Base-by-base conservation (phyloP, 1,140 invertebrate species). In the Pomacea maculata region DNA sequence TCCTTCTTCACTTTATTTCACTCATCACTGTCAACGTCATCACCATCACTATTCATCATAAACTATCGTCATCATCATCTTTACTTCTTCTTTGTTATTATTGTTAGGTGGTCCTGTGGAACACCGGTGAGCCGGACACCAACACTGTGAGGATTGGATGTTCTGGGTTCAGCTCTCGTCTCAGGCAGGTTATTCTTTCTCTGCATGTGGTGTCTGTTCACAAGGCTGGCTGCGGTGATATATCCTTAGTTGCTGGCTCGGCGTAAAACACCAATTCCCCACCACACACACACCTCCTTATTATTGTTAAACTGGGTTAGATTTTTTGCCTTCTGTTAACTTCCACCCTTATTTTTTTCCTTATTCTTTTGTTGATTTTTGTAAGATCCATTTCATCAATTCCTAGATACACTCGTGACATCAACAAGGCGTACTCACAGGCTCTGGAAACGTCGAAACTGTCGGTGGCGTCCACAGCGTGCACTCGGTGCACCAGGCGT, bases 391-490 rank as follows among this genome's bases (percentile, higher is more conserved):
- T n/a, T 19, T 65, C 64, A 17, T 17, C 7, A 1, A n/a, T 65
- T n/a, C n/a, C n/a, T 4, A 65, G 17, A 19, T n/a, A 65, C n/a
- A 17, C 19, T 70, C 14, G 29, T 52, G 65, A 67, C 11, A 14
- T n/a, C 10, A 25, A 70, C 19, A 15, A 70, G 11, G 34, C 34
- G 34, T 68, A 83, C 83, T 79, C 63, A 83, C 83, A 45, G 8
- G 80, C 79, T 68, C 80, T 70, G 78, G 83, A 81, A 1, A 83
- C 80, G 45, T 81, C 81, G 78, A 80, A 83, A 61, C 83, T 83
- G 78, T 83, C 83, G 19, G 73, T 80, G 34, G 80, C 75, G 29
- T 83, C 78, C 64, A 81, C 64, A 19, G 25, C n/a, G 64, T 61
- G 34, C 11, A 68, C 74, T 14, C 65, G 64, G 9, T 75, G 57